Conservation (phyloP, 2,888 invertebrate species). For the Callinectes sapidus region DNA sequence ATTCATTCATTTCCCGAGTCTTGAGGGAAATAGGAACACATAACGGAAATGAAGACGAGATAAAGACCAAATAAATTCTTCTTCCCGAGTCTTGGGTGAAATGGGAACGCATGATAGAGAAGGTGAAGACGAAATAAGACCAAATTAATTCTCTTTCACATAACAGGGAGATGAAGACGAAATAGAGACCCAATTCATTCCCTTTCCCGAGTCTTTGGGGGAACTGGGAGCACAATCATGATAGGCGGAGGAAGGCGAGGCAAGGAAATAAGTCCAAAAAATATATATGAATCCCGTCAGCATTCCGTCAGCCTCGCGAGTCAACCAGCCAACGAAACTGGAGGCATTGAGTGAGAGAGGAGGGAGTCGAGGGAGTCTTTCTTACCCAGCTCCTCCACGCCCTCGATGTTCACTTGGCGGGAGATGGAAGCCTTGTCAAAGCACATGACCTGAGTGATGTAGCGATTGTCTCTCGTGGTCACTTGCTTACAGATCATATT, state of each 20-base stretch:
- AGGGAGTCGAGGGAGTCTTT: background rate
- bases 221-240: background rate
- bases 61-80: background rate
- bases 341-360: background rate
- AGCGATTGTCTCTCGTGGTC: conserved; percentile 73
- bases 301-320: background rate
- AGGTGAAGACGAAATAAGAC: background rate
- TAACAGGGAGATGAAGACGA: too few species aligned
- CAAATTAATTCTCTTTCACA: too few species aligned
- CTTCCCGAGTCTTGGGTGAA: background rate
- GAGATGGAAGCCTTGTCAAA: conserved; percentile 73
- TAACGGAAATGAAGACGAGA: too few species aligned
- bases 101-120: too few species aligned
- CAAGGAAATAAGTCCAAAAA: background rate
- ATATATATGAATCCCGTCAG: background rate
- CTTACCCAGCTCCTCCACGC: conserved; percentile 69
- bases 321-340: conserved; percentile 2
- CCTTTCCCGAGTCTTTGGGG: background rate
- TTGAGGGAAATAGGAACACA: too few species aligned
- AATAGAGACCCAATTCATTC: background rate
- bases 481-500: conserved; percentile 73
- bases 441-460: conserved; percentile 74
- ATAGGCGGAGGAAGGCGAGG: background rate
- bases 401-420: conserved; percentile 66
- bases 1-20: too few species aligned